phyloP scores from a whole-genome alignment of 2,113 vertebrate species.

The Brachionichthys hirsutus region DNA sequence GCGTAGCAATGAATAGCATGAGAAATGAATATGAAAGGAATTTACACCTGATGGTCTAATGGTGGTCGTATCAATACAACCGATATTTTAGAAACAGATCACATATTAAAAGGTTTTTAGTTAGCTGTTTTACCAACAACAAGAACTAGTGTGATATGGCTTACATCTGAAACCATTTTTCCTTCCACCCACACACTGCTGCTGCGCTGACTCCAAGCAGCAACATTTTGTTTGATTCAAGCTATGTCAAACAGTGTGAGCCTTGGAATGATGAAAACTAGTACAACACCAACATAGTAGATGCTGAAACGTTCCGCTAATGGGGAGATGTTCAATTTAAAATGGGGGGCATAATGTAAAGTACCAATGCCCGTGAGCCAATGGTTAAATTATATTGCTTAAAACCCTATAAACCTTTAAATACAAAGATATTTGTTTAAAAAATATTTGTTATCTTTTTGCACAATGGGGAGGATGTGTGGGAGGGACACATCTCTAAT shows the following conservation, averaged over 20 bases:
- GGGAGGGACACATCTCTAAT: no score
- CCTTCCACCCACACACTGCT: conserved; percentile 24
- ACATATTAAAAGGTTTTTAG: no score
- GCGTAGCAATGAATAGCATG: conserved; percentile 20
- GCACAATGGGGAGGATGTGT: no score
- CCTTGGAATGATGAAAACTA: conserved; percentile 37
- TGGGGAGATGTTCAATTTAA: conserved; percentile 18
- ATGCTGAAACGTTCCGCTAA: background rate
- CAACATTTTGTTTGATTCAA: conserved; percentile 31
- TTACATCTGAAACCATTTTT: conserved; percentile 28
- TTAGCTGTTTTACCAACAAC: conserved; percentile 2
- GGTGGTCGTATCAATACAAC: no score
- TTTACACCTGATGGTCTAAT: conserved; percentile 2
- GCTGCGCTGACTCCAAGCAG: conserved; percentile 39
- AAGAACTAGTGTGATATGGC: conserved; percentile 5
- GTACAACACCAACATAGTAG: conserved; percentile 19
- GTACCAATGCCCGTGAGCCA: conserved; percentile 14
- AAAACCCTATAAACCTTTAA: conserved; percentile 17
- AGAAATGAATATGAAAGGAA: conserved; percentile 17
- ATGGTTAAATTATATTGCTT: conserved; percentile 24
- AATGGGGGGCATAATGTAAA: conserved; percentile 8
- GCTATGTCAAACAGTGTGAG: conserved; percentile 22
- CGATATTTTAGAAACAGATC: no score
- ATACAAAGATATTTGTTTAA: conserved; percentile 6
- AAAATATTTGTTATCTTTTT: no score